Conservation (phyloP, 2,888 invertebrate species). For the Pristionchus exspectatus region DNA sequence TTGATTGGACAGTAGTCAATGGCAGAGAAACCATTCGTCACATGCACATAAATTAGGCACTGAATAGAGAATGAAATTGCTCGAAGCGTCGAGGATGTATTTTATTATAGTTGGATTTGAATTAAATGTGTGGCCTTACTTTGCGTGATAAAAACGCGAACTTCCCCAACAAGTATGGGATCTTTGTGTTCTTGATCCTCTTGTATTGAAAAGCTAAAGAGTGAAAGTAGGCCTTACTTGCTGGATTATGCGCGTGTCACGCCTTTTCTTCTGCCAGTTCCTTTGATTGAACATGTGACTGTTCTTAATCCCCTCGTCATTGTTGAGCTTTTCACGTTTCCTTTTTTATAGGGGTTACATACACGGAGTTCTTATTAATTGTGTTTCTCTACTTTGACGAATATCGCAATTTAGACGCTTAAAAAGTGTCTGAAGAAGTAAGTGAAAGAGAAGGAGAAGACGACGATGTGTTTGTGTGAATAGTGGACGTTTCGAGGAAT, state of each 20-base stretch:
- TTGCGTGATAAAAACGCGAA: too few relatives aligned
- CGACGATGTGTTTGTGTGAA: constrained; percentile 47
- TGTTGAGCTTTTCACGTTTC: not conserved
- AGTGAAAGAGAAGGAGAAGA: constrained; percentile 51
- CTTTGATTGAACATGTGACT: not conserved
- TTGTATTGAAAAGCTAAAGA: too few relatives aligned
- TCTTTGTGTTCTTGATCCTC: too few relatives aligned
- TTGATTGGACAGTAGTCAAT: not conserved
- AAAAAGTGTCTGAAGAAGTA: not conserved
- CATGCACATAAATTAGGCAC: not conserved
- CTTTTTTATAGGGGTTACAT: not conserved
- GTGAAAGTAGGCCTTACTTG: too few relatives aligned
- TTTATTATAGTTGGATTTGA: not conserved
- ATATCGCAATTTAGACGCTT: not conserved
- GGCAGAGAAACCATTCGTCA: not conserved
- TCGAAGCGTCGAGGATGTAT: not conserved
- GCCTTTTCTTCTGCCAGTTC: not conserved
- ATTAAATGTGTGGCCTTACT: not conserved
- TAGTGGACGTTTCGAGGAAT: constrained; percentile 41
- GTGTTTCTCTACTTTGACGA: not conserved
- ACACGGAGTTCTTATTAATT: not conserved
- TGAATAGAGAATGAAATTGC: not conserved
- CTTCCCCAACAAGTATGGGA: too few relatives aligned
- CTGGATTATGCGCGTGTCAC: too few relatives aligned
- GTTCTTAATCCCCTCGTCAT: not conserved